Conservation (phyloP, 1,140 invertebrate genomes). For the Drosophila azteca region DNA sequence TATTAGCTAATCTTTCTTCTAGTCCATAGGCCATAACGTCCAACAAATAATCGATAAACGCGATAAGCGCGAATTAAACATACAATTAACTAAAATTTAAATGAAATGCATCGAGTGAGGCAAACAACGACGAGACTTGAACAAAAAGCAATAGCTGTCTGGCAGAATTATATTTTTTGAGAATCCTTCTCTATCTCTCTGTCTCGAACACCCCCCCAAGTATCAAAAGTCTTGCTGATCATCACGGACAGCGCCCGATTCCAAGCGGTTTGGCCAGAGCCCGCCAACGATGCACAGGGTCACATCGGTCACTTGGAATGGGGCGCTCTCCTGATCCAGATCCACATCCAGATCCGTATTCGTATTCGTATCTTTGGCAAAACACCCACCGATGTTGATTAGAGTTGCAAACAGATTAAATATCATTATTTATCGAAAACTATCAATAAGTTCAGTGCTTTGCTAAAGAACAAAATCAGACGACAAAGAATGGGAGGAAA, state of each 20-base stretch:
- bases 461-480: slow-evolving; percentile 50
- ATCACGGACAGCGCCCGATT: slow-evolving; percentile 34
- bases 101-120: slow-evolving; percentile 44
- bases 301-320: slow-evolving; percentile 24
- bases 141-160: slow-evolving; percentile 25
- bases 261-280: slow-evolving; percentile 36
- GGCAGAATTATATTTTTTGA: slow-evolving; percentile 30
- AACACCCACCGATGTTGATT: slow-evolving; percentile 65
- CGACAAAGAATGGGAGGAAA: slow-evolving; percentile 15
- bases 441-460: slow-evolving; percentile 40
- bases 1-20: slow-evolving; percentile 62
- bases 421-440: slow-evolving; percentile 12
- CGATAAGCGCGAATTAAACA: not conserved
- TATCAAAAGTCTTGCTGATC: slow-evolving; percentile 7
- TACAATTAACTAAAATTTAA: slow-evolving; percentile 1
- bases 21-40: slow-evolving; percentile 49
- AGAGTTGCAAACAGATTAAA: slow-evolving; percentile 34
- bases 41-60: slow-evolving; percentile 3
- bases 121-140: slow-evolving; percentile 53
- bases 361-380: slow-evolving; percentile 65
- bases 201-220: not conserved
- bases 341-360: not conserved
- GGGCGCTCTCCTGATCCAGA: slow-evolving; percentile 27
- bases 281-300: slow-evolving; percentile 6
- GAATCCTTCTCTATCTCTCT: slow-evolving; percentile 11